Evolutionary conservation across 2,113 vertebrate species (phyloP), one percentile per base, ranked within the genome.

Genomic region (Salvelinus namaycush): DNA sequence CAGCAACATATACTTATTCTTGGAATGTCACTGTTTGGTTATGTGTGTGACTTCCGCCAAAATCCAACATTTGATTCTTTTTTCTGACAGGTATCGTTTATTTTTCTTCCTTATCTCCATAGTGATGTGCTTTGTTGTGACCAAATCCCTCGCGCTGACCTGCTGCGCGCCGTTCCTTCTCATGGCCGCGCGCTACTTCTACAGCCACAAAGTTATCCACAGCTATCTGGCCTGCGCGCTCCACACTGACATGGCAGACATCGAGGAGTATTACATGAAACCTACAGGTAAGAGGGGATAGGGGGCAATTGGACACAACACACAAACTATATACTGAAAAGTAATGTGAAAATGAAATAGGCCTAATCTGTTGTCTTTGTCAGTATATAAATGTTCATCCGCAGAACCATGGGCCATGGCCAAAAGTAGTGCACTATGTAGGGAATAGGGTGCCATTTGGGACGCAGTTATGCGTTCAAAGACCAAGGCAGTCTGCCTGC

Each of bases 171-270:
- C 97, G 1, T 89, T 95, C 54, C 92, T 95, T 93, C 96, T 99
- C 85, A 95, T 99, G 95, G 96, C 93, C 67, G 94, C 96, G 69
- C 96, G 97, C 83, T 99, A 99, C 90, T 98, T 97, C 96, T 99
- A 97, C 95, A 99, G 98, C 93, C 95, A 95, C 87, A 98, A 96
- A 95, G 96, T 99, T 91, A 97, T 99, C 94, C 95, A 97, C 74
- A 93, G 88, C 90, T 99, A 98, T 94, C 95, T 99, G 90, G 96
- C 98, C 88, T 96, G 94, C 68, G 97, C 96, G 4, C 94, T 99
- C 86, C 96, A 96, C 91, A 97, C 97, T 67, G 98, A 99, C 95
- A 97, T 99, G 98, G 96, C 97, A 0, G 97, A 99, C 93, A 98
- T 99, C 74, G 96, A 98, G 90, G 95, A 94, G 73, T 96, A 96